Evolutionary conservation across 2,113 vertebrate genomes (phyloP), one percentile per base, ranked within the genome.

Genomic region (Phylloscopus trochiloides): DNA sequence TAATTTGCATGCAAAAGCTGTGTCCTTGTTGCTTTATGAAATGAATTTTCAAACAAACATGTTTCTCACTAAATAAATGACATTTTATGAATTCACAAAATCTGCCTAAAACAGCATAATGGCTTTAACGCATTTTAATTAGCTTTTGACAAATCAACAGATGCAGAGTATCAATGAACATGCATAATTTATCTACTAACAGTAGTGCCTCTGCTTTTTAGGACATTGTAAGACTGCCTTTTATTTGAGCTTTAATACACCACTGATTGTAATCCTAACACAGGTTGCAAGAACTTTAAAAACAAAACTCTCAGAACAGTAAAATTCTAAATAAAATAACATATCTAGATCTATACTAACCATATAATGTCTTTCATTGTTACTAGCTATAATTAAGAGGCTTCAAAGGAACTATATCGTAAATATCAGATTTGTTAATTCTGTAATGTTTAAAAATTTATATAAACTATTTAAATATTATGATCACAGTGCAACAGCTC

Each of bases 121-220:
- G 55, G 36, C 34, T 96, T 95, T 96, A 96, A 97, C 88, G 43
- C 28, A 95, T 97, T 98, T 97, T 97, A 97, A 97, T 97, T 97
- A 96, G 80, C 63, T 94, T 96, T 92, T 97, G 78, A 76, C 89
- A 97, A 97, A 97, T 97, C 94, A 96, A 94, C 88, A 97, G 90
- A 97, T 96, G 77, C 86, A 97, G 72, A 92, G 29, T 88, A 88
- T 92, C 52, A 73, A 54, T 17, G 26, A 95, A 43, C 68, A 95
- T 94, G 42, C 45, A 96, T 97, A 97, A 97, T 97, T 97, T 97
- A 96, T 95, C 94, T 95, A 83, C 92, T 96, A 94, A 96, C 79
- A 97, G 92, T 95, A 94, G 57, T 78, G 48, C 62, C 34, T 51
- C 73, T 78, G 67, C 76, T 93, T 97, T 96, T 92, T 87, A 96